These are phyloP conservation scores for Dolomedes plantarius DNA, from an alignment of 2,888 invertebrate species.

Conservation along the genomic window DNA sequence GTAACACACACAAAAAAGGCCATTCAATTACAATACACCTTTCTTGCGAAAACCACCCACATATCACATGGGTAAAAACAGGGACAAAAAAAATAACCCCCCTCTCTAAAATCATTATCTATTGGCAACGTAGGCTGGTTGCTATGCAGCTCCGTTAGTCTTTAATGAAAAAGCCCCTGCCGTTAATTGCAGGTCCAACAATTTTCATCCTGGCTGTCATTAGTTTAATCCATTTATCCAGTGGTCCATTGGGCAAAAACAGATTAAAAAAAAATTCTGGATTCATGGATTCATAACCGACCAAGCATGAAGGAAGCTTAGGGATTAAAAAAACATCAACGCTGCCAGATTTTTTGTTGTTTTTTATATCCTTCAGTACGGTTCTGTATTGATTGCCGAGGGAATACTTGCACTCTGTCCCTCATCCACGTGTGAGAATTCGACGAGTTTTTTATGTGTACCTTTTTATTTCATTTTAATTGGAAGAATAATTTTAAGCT, in stretches of 20 bases:
- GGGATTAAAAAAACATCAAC: conserved; percentile 12
- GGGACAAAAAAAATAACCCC: not conserved
- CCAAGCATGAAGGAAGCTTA: conserved; percentile 5
- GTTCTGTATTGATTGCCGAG: too few species aligned
- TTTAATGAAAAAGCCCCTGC: not conserved
- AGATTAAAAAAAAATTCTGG: not conserved
- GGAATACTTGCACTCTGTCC: too few species aligned
- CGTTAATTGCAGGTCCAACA: not conserved
- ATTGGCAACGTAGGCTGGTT: not conserved
- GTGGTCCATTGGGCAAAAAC: not conserved
- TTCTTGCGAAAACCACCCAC: not conserved
- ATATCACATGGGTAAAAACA: not conserved
- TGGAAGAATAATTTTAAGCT: too few species aligned
- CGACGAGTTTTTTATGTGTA: too few species aligned
- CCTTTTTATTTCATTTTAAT: too few species aligned
- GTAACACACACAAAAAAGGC: not conserved
- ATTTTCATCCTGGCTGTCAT: not conserved
- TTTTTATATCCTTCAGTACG: too few species aligned
- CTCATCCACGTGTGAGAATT: too few species aligned
- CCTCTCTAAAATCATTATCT: not conserved
- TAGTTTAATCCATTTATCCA: conserved; percentile 6
- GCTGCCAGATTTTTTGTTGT: not conserved
- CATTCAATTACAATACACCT: conserved; percentile 5
- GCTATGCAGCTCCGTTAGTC: not conserved
- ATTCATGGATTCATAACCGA: conserved; percentile 12